Conservation (phyloP, 1,140 invertebrate species). For the Pachyrhynchus sulphureomaculatus region DNA sequence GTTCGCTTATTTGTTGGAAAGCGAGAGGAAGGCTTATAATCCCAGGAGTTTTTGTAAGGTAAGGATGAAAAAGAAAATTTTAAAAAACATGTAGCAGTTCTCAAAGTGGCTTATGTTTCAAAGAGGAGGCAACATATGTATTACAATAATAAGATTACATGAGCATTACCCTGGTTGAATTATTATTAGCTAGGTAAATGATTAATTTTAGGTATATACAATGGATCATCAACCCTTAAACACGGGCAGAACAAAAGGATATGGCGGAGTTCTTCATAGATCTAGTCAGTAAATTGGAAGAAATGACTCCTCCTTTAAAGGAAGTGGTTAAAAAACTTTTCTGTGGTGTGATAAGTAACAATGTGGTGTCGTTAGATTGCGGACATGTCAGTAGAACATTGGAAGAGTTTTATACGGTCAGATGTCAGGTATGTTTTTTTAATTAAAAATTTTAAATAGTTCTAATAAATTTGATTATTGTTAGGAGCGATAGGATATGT, state of each 20-base stretch:
- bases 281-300: constrained; percentile 91
- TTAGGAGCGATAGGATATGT: not conserved
- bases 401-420: constrained; percentile 94
- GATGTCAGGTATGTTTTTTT: constrained; percentile 58
- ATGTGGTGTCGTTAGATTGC: constrained; percentile 92
- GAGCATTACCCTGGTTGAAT: too few relatives aligned
- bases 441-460: too few relatives aligned
- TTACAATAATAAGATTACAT: too few relatives aligned
- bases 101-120: too few relatives aligned
- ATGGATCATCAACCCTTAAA: constrained; percentile 96
- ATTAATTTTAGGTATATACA: constrained; percentile 92
- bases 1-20: constrained; percentile 94
- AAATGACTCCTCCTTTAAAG: constrained; percentile 91
- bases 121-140: too few relatives aligned
- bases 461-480: too few relatives aligned
- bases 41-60: constrained; percentile 91
- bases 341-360: constrained; percentile 90
- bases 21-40: constrained; percentile 93
- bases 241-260: constrained; percentile 95
- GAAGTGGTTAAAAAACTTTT: constrained; percentile 88
- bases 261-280: constrained; percentile 99
- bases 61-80: not conserved
- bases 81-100: too few relatives aligned
- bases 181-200: too few relatives aligned
- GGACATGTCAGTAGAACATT: constrained; percentile 89